Conservation (phyloP, 2,888 invertebrate genomes). For the Dryadula phaetusa region DNA sequence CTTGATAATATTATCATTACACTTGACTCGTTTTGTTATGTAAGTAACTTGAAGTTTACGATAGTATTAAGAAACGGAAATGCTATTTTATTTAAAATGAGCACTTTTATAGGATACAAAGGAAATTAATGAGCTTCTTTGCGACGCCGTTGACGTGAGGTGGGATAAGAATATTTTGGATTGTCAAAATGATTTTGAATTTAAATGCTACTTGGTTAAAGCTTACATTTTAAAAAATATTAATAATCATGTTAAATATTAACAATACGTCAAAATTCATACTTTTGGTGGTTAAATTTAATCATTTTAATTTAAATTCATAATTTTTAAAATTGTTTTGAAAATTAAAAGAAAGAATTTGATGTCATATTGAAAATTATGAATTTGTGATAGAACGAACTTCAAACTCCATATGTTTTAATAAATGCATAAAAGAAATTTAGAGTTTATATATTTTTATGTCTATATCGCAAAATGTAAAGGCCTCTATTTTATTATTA, state of each 20-base stretch:
- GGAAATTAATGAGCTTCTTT: constrained; percentile 4
- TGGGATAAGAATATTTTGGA: background rate
- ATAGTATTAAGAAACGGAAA: constrained; percentile 16
- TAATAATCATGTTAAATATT: too few species aligned
- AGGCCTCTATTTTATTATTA: background rate
- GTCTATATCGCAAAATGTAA: background rate
- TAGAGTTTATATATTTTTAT: background rate
- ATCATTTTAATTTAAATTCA: too few species aligned
- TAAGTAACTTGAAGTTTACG: constrained; percentile 30
- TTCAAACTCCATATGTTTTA: too few species aligned
- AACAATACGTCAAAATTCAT: too few species aligned
- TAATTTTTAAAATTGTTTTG: too few species aligned
- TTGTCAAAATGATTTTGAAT: background rate
- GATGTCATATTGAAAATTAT: too few species aligned
- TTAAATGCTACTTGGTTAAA: background rate
- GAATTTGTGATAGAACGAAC: too few species aligned
- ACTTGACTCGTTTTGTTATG: constrained; percentile 66
- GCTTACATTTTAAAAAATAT: too few species aligned
- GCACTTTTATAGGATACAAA: constrained; percentile 8
- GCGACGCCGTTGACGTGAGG: background rate
- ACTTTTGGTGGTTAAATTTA: too few species aligned
- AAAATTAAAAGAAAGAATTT: too few species aligned
- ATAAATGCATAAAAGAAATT: too few species aligned
- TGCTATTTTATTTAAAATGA: constrained; percentile 2
- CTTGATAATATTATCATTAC: constrained; percentile 72